Evolutionary conservation across 2,113 vertebrate species (phyloP), one percentile per base, ranked within the genome.

Genomic region (Brachyistius frenatus): DNA sequence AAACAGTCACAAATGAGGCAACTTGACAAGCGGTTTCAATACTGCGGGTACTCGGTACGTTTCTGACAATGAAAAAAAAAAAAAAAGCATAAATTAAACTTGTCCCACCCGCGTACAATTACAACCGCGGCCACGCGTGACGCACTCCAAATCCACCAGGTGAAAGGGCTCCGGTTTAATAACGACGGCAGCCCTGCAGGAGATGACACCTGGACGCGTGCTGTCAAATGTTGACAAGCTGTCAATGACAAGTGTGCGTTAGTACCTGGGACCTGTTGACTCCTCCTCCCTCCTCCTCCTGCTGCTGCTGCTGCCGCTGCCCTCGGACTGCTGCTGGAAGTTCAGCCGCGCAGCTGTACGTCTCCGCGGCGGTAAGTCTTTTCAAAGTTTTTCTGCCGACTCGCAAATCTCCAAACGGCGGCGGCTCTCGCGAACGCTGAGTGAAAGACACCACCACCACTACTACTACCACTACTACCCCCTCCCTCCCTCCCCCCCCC

Each of bases 251-350:
- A 87, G 77, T 69, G 86, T 73, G 83, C 61, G 84, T 47, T 68
- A 81, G 65, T 95, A 95, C 95, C 95, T 95, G 92, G 65, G 85
- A 94, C 95, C 93, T 95, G 95, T 94, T 95, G 94, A 91, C 95
- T 95, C 95, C 95, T 92, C 95, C 95, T 92, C 88, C 49, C 16
- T 37, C 37, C 37, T 7, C 41, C 41, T 23, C 23, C 23, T 23
- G 23, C 23, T 23, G 23, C 23, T 23, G 23, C 23, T 23, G 23
- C 23, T 23, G 23, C 90, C 61, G 88, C 64, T 86, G 73, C 84
- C 66, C 73, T 74, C 80, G 46, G 76, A 61, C 69, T 71, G 80
- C 77, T 57, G 66, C 70, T 84, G 74, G 87, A 93, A 91, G 88
- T 94, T 92, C 37, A 66, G 75, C 70, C 85, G 83, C 78, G 83